A percentile compares a stretch with the other conserved stretches of the same genome.
Evolutionary conservation across 2,797 vertebrate genomes (phyloP).

Genomic region (Peromyscus eremicus): DNA sequence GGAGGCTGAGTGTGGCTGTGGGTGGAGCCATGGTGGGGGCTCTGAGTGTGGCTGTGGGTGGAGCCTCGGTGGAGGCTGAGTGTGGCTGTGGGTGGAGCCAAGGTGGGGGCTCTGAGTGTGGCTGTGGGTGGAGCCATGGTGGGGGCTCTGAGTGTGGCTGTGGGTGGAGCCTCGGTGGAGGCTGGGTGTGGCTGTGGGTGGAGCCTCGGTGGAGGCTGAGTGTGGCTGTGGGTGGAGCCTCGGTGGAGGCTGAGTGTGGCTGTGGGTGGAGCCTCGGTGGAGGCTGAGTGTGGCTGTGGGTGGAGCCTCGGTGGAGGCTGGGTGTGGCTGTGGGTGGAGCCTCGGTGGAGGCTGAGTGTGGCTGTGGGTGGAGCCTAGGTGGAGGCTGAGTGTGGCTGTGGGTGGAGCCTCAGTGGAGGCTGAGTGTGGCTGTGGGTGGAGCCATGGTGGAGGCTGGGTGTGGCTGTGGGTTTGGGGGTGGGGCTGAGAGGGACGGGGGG

Average conservation of each 20-base stretch:
- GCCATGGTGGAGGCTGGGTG: background rate
- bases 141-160: no score
- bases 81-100: background rate
- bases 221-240: background rate
- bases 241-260: no score
- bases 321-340: background rate
- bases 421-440: background rate
- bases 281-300: no score
- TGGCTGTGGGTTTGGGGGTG: background rate
- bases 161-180: no score
- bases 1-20: no score
- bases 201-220: background rate
- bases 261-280: accelerated
- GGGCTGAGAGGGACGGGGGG: no score
- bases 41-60: no score
- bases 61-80: accelerated
- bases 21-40: no score
- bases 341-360: accelerated
- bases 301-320: accelerated
- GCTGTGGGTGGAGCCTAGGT: accelerated
- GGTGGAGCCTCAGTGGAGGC: accelerated
- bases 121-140: accelerated
- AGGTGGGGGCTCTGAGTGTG: no score
- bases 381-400: no score
- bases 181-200: no score